Conservation (phyloP, 2,797 vertebrate genomes). For the Psittacula echo region DNA sequence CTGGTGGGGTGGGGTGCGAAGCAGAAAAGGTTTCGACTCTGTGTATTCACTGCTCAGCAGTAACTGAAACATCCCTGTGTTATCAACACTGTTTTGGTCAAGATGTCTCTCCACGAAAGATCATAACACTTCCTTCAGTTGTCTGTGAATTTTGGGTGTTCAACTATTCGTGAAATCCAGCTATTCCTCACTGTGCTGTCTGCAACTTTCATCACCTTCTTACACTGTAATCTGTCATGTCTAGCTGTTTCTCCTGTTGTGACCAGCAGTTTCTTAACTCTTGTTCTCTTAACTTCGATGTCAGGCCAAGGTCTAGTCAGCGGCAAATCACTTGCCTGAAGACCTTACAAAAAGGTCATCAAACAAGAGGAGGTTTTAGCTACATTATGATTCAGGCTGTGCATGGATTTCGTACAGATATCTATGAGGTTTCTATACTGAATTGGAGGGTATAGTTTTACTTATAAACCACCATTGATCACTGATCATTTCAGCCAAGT, state of each 20-base stretch:
- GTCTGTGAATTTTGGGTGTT: neutral
- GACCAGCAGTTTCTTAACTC: neutral
- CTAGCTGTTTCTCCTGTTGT: neutral
- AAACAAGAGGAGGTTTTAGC: neutral
- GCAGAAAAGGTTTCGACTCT: too few relatives aligned
- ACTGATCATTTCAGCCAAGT: neutral
- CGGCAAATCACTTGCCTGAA: neutral
- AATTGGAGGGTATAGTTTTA: neutral
- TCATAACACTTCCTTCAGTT: neutral
- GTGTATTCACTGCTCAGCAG: neutral
- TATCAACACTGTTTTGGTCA: neutral
- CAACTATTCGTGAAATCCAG: neutral
- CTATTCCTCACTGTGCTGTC: neutral
- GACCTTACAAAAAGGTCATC: neutral
- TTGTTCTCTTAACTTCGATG: neutral
- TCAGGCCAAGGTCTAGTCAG: neutral
- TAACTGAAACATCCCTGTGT: neutral
- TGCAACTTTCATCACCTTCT: neutral
- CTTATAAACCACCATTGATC: neutral
- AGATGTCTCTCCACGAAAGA: neutral
- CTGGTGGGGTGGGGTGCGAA: neutral
- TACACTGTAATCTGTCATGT: neutral
- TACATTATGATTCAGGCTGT: neutral
- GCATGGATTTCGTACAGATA: neutral
- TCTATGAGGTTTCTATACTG: neutral